Evolutionary conservation across 1,140 invertebrate genomes (phyloP).

Genomic region (Drosophila kurseongensis): DNA sequence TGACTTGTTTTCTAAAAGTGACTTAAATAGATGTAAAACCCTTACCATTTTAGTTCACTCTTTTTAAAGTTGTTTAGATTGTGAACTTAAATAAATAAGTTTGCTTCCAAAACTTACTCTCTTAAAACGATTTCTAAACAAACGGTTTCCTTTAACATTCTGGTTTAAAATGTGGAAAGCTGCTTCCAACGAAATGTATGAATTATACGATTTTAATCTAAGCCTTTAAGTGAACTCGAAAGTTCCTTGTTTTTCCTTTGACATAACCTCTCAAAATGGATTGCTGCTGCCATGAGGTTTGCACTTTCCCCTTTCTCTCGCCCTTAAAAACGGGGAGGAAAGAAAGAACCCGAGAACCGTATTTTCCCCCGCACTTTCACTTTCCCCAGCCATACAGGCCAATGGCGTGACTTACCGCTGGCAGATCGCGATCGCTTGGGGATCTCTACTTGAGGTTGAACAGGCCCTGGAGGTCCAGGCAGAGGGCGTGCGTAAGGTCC

Average conservation of each 20-base stretch:
- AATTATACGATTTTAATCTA: too few relatives aligned
- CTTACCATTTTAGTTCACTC: too few relatives aligned
- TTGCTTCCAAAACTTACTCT: too few relatives aligned
- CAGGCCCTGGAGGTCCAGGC: conserved; percentile 65
- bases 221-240: background rate
- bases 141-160: too few relatives aligned
- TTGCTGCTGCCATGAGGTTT: conserved; percentile 49
- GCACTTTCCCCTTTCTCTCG: conserved; percentile 15
- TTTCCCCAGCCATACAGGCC: background rate
- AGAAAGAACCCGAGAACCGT: conserved; percentile 19
- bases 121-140: too few relatives aligned
- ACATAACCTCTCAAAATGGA: conserved; percentile 49
- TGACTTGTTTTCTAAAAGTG: too few relatives aligned
- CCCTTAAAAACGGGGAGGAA: too few relatives aligned
- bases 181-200: too few relatives aligned
- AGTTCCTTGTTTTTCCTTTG: background rate
- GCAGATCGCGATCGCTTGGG: conserved; percentile 5
- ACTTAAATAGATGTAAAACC: too few relatives aligned
- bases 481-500: conserved; percentile 72
- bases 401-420: conserved; percentile 48
- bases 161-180: too few relatives aligned
- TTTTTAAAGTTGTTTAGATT: too few relatives aligned
- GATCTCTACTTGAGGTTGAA: conserved; percentile 61
- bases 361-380: conserved; percentile 43
- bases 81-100: too few relatives aligned